Evolutionary conservation across 2,797 vertebrate species (phyloP).

Genomic region (Ceyx erithaca): DNA sequence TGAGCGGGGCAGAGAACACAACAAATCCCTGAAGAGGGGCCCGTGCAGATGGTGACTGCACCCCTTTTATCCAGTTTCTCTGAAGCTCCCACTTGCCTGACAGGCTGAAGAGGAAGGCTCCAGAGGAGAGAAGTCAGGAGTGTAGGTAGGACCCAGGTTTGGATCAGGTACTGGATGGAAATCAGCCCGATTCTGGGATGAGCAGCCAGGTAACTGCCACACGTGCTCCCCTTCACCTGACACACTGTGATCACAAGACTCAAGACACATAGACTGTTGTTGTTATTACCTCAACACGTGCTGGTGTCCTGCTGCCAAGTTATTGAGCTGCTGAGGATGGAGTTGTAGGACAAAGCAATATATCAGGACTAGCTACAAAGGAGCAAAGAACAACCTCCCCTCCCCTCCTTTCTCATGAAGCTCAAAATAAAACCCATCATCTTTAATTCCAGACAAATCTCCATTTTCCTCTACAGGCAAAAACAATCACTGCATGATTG

Average conservation of each 20-base stretch:
- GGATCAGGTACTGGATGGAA: slow-evolving; percentile 9
- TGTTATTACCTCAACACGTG: slow-evolving; percentile 28
- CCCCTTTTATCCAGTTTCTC: slow-evolving; percentile 13
- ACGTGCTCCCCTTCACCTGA: background rate
- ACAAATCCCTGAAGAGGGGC: background rate
- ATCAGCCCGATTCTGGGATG: slow-evolving; percentile 13
- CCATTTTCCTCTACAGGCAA: slow-evolving; percentile 39
- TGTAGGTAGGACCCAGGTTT: background rate
- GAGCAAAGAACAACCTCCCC: background rate
- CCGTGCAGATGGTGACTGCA: accelerated
- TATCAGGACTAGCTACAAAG: slow-evolving; percentile 33
- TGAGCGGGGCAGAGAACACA: background rate
- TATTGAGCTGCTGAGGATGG: slow-evolving; percentile 35
- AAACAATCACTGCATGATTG: slow-evolving; percentile 27
- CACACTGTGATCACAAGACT: slow-evolving; percentile 32
- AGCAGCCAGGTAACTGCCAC: background rate
- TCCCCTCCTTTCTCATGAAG: background rate
- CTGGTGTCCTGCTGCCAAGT: slow-evolving; percentile 20
- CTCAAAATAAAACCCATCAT: slow-evolving; percentile 34
- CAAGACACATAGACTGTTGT: slow-evolving; percentile 28
- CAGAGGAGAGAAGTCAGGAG: slow-evolving; percentile 17
- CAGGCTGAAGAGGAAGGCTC: slow-evolving; percentile 31
- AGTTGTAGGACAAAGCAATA: slow-evolving; percentile 45
- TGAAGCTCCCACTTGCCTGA: slow-evolving; percentile 1
- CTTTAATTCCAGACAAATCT: slow-evolving; percentile 30